Percentiles rank a stretch among this genome's conserved stretches.
Conservation (phyloP, 2,113 vertebrate species). For the Oceanodroma tethys region DNA sequence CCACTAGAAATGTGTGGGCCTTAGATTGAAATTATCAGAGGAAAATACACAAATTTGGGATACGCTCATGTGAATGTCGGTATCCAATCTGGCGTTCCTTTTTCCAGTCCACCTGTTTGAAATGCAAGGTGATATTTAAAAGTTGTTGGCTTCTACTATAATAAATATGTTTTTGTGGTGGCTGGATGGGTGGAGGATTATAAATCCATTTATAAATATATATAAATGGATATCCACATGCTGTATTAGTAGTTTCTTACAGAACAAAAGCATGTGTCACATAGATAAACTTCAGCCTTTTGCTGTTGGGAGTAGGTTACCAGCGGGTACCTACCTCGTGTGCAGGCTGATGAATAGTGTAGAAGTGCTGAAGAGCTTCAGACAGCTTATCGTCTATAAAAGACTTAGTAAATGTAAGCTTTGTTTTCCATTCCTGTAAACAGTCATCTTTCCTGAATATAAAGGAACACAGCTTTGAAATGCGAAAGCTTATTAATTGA, state of each 20-base stretch:
- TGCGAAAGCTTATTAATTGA: not conserved
- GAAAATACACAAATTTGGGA: fast-evolving
- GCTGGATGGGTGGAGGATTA: not conserved
- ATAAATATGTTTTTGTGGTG: not conserved
- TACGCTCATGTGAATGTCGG: fast-evolving
- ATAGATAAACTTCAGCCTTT: not conserved
- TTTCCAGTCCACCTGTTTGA: not conserved
- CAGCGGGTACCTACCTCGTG: fast-evolving
- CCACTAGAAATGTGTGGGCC: not conserved
- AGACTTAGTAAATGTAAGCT: fast-evolving
- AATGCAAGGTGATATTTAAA: fast-evolving
- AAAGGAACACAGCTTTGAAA: not conserved
- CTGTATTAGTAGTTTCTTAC: fast-evolving
- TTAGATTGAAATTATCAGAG: not conserved
- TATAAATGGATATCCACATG: fast-evolving
- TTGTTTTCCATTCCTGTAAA: not conserved
- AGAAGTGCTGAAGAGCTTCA: not conserved
- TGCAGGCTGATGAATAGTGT: not conserved
- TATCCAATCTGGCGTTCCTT: not conserved
- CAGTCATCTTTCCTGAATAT: not conserved
- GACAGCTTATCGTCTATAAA: fast-evolving
- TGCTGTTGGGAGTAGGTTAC: not conserved
- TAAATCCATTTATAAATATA: no score
- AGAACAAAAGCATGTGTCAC: fast-evolving
- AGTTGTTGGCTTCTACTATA: not conserved